Conservation (phyloP, 2,888 invertebrate species). For the Pyrocoelia pectoralis region DNA sequence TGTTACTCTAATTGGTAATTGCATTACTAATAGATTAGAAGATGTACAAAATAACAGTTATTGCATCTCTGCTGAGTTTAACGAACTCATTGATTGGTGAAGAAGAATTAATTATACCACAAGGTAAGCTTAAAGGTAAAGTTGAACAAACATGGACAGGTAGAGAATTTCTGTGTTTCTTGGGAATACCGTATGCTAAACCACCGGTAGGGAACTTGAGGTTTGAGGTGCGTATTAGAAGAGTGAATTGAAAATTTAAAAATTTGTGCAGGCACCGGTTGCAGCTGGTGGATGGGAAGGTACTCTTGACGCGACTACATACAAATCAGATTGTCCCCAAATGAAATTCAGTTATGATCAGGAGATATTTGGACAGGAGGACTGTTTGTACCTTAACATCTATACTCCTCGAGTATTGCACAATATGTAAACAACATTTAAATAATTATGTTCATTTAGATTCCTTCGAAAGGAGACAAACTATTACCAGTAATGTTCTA, state of each 20-base stretch:
- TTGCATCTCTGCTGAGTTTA: too few species aligned
- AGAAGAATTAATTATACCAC: neutral
- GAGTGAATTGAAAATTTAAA: too few species aligned
- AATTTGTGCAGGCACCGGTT: conserved; percentile 68
- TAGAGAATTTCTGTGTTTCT: conserved; percentile 55
- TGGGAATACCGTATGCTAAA: conserved; percentile 70
- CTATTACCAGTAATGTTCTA: conserved; percentile 82
- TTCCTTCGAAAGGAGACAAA: too few species aligned
- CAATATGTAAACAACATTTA: too few species aligned
- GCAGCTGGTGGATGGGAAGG: conserved; percentile 70
- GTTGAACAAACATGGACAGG: neutral
- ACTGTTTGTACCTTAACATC: conserved; percentile 86
- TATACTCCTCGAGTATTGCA: conserved; percentile 67
- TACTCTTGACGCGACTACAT: conserved; percentile 69
- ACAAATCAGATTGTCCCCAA: conserved; percentile 78
- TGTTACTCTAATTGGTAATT: too few species aligned
- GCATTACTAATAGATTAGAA: too few species aligned
- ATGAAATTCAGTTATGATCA: conserved; percentile 47
- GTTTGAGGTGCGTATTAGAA: too few species aligned
- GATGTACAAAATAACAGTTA: too few species aligned
- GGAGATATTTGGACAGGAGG: conserved; percentile 73
- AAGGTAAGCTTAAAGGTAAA: neutral
- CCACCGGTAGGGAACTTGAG: conserved; percentile 69
- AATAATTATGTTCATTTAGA: too few species aligned
- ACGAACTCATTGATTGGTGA: too few species aligned